Conservation (phyloP, 2,888 invertebrate genomes). For the Athripsodes cinereus region DNA sequence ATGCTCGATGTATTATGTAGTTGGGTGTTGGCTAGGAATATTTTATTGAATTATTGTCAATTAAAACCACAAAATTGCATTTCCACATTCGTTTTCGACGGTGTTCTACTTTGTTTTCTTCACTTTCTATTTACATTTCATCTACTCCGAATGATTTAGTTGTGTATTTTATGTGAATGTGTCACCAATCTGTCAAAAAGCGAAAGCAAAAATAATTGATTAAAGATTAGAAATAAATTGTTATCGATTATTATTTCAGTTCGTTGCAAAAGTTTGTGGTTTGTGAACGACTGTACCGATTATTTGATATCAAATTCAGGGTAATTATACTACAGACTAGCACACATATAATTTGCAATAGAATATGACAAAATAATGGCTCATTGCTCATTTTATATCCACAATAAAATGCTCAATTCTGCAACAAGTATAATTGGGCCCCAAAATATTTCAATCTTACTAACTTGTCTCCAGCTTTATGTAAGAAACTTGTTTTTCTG, state of each 20-base stretch:
- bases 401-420: too few relatives aligned
- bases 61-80: background rate
- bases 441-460: too few relatives aligned
- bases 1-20: background rate
- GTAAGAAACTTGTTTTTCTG: too few relatives aligned
- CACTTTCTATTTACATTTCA: background rate
- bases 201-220: background rate
- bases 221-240: too few relatives aligned
- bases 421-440: too few relatives aligned
- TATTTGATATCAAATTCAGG: background rate
- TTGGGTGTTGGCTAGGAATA: background rate
- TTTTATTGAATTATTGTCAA: background rate
- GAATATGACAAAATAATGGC: too few relatives aligned
- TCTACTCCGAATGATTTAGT: background rate
- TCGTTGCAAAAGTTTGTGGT: background rate
- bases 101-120: background rate
- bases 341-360: too few relatives aligned
- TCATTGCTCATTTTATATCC: too few relatives aligned
- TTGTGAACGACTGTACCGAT: background rate
- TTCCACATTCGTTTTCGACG: background rate
- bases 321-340: too few relatives aligned
- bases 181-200: slow-evolving; percentile 2
- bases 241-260: too few relatives aligned
- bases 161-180: background rate
- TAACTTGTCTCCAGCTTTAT: too few relatives aligned